Base-by-base conservation (phyloP, 2,113 vertebrate genomes). In the Rhynchopsitta pachyrhyncha region DNA sequence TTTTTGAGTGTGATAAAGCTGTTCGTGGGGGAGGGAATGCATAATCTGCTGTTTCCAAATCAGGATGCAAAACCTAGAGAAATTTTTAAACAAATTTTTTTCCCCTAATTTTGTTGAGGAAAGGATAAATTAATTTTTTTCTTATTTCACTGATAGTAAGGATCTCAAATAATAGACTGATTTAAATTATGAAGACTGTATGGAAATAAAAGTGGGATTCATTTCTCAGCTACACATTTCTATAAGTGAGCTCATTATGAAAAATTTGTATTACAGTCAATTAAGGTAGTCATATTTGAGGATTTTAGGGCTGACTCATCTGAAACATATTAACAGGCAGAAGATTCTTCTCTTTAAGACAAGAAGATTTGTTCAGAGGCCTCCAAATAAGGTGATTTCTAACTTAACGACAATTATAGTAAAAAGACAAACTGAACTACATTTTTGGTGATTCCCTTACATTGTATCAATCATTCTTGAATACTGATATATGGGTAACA, bases 21-120 rank as follows among this genome's bases (percentile, higher is more conserved):
- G 98, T 98, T 97, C 99, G 98, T 92, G 98, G 98, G 14, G 99
- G 99, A 95, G 99, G 99, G 90, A 99, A 99, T 20, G 99, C 99
- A 97, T 99, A 98, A 98, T 99, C 99, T 95, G 99, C 99, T 93
- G 99, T 98, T 98, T 99, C 99, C 97, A 99, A 98, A 98, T 99
- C 99, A 71, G 99, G 99, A 97, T 99, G 98, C 94, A 99, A 98
- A 98, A 99, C 99, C 99, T 99, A 95, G 84, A 96, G 42, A 85
- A 95, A 82, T 93, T 93, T 92, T 80, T 83, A 88, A 94, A 95
- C 4, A 87, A 53, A n/a, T 5, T 12, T 6, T 68, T 89, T 94
- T 82, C 37, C 19, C 19, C 62, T 84, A 13, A 42, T 84, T 91
- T 89, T 71, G 47, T 39, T 68, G 25, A 93, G 27, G 73, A 93